Evolutionary conservation across 1,140 invertebrate genomes (phyloP), one percentile per base, ranked within the genome.

Genomic region (Pygmarrhopalites habei): DNA sequence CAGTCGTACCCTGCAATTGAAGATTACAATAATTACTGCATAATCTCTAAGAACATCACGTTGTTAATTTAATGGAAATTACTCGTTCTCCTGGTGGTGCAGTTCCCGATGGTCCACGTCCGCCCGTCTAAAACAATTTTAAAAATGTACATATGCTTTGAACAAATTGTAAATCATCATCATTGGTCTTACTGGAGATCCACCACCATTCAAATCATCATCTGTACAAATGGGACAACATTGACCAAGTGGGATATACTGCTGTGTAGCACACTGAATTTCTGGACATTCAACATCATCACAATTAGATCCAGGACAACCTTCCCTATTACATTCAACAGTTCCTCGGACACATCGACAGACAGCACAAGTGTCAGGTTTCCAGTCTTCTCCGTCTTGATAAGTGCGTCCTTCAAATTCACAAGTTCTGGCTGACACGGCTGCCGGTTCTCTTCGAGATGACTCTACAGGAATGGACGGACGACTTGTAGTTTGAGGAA

Each of bases 351-450:
- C 73, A 71, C 86, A 88, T 51, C 77, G 77, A 72, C 86, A 87
- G 25, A 80, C 75, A 0, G 82, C 83, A 73, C 86, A 87, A 60
- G 78, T 77, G 72, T 83, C 82, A 4, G 81, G 76, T 67, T 78
- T 79, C 83, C 83, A 86, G 43, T 76, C 76, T 60, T 84, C 79
- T 14, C 83, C 82, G 58, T 86, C 82, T 1, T 76, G 73, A 74
- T 83, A 85, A 52, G 72, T 74, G 65, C 76, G 72, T 14, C 80
- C 81, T 47, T 82, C 77, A 63, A 79, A 76, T 41, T 70, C 66
- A 71, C 81, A 82, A 15, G 71, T 60, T 58, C 62, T 47, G 15
- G 29, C 53, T 35, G 51, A 28, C 7, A 53, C 28, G 28, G 28
- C 23, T 7, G 44, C 5, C 12, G 23, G 28, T 25, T 7, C 28